Conservation (phyloP, 2,797 vertebrate species). For the Serranus cabrilla region DNA sequence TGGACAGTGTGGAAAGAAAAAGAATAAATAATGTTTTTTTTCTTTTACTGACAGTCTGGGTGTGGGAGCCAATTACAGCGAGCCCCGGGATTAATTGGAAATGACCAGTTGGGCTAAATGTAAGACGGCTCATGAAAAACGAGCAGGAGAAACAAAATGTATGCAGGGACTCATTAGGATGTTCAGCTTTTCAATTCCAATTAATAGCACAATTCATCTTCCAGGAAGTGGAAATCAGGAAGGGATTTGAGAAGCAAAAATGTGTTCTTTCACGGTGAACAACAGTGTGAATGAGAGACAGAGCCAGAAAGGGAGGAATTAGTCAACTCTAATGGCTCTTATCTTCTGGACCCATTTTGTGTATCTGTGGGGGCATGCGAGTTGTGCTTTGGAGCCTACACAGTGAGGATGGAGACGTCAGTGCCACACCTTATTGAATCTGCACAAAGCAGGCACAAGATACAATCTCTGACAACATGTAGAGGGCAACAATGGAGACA, state of each 20-base stretch:
- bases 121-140: slow-evolving; percentile 56
- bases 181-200: slow-evolving; percentile 67
- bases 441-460: slow-evolving; percentile 46
- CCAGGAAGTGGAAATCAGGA: slow-evolving; percentile 46
- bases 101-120: slow-evolving; percentile 53
- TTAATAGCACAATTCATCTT: slow-evolving; percentile 72
- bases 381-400: slow-evolving; percentile 11
- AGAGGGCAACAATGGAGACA: slow-evolving; percentile 1
- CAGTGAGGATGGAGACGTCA: slow-evolving; percentile 49
- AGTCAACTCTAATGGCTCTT: slow-evolving; percentile 48
- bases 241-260: slow-evolving; percentile 41
- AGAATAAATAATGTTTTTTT: slow-evolving; percentile 49
- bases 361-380: slow-evolving; percentile 31
- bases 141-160: slow-evolving; percentile 45
- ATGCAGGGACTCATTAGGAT: slow-evolving; percentile 64
- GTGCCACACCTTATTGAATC: slow-evolving; percentile 58
- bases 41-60: slow-evolving; percentile 28
- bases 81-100: slow-evolving; percentile 63
- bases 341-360: slow-evolving; percentile 37
- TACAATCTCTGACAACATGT: slow-evolving; percentile 53
- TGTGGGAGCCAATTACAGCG: slow-evolving; percentile 55
- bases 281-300: slow-evolving; percentile 20
- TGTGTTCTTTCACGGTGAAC: slow-evolving; percentile 33
- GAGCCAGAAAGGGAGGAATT: slow-evolving; percentile 9
- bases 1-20: slow-evolving; percentile 22